Conservation (phyloP, 2,888 invertebrate species). For the Octodonta nipae region DNA sequence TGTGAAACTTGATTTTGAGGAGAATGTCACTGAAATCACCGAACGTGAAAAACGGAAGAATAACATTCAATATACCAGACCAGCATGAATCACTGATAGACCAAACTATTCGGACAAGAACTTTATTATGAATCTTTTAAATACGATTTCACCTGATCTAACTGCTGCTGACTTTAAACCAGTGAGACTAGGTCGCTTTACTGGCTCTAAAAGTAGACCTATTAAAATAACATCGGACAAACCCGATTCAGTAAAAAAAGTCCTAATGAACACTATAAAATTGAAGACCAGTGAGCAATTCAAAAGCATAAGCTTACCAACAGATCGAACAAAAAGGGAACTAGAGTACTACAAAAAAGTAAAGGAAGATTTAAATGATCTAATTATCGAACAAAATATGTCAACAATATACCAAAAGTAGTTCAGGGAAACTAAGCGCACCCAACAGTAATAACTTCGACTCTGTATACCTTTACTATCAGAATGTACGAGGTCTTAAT, state of each 20-base stretch:
- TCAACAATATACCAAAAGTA: conserved; percentile 2
- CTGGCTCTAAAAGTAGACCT: conserved; percentile 1
- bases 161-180: not conserved
- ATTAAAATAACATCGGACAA: conserved; percentile 2
- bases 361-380: conserved; percentile 1
- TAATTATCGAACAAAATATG: conserved; percentile 1
- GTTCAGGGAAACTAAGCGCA: not conserved
- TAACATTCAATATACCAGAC: conserved; percentile 5
- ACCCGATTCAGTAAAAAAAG: not conserved
- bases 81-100: conserved; percentile 2
- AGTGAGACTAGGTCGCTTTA: not conserved
- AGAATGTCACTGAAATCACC: conserved; percentile 2
- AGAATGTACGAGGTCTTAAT: no score
- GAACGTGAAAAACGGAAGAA: conserved; percentile 4
- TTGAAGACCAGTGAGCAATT: not conserved
- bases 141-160: not conserved
- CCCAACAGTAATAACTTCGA: conserved; percentile 6
- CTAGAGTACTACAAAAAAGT: conserved; percentile 1
- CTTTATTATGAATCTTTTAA: not conserved
- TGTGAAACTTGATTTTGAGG: no score
- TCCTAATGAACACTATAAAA: no score
- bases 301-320: not conserved
- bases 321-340: conserved; percentile 2
- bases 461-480: no score
- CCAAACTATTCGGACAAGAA: conserved; percentile 2